phyloP scores from a whole-genome alignment of 2,797 vertebrate genomes.

The Setipinna tenuifilis region DNA sequence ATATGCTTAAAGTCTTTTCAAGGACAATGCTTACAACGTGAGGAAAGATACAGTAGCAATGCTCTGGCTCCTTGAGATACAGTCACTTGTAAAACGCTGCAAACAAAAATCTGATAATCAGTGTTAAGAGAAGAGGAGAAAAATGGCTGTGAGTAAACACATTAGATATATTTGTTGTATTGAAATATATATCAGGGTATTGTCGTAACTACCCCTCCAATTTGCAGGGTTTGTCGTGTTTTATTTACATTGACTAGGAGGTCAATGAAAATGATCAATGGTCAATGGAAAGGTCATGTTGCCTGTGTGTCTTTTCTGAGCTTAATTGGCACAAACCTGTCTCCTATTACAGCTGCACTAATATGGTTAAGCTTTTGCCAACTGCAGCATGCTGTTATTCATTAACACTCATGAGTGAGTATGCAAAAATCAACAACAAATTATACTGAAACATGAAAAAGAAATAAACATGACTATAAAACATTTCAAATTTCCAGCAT shows the following conservation, averaged over 20 bases:
- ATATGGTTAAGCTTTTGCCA: slow-evolving; percentile 1
- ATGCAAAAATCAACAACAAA: not conserved
- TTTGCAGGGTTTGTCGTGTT: not conserved
- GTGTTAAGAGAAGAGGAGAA: no score
- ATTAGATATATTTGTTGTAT: no score
- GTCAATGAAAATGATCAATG: not conserved
- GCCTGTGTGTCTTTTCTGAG: not conserved
- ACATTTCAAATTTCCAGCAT: not conserved
- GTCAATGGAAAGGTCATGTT: not conserved
- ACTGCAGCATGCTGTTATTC: not conserved
- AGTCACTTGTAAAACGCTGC: no score
- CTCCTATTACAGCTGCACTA: not conserved
- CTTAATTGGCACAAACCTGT: slow-evolving; percentile 1
- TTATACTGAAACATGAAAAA: not conserved
- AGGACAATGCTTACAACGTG: not conserved
- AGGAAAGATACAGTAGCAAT: not conserved
- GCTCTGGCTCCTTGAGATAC: not conserved
- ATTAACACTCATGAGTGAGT: not conserved
- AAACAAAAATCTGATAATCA: no score
- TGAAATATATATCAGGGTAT: not conserved
- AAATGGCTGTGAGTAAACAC: no score
- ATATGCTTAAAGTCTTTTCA: not conserved
- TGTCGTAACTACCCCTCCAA: not conserved
- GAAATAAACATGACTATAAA: slow-evolving; percentile 1
- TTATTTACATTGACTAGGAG: not conserved